Base-by-base conservation (phyloP, 2,888 invertebrate species). In the Epistrophe eligans region DNA sequence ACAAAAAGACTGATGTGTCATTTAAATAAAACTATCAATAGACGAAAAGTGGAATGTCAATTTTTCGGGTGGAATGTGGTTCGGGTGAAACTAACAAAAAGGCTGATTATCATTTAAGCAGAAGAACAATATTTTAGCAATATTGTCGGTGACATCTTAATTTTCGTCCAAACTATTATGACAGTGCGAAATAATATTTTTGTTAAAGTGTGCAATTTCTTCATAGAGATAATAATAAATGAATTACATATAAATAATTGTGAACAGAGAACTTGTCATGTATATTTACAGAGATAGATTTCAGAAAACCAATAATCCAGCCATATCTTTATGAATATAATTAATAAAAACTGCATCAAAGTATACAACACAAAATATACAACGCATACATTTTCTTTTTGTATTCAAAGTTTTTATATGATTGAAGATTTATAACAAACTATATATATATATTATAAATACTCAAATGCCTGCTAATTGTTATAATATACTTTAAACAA, bases 381-480 rank as follows among this genome's bases (percentile, higher is more conserved):
- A 77, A 57, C 58, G 57, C 64, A 57, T 57, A 83, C 70, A 84
- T 55, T 70, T 70, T 84, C 40, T 43, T 62, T 62, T 88, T 87
- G 88, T 89, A 88, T 89, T 89, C 84, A 88, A 89, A 89, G 84
- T 84, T 77, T 88, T 88, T 82, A 85, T 85, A 84, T 84, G 77
- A 81, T 88, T 80, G 88, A 88, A 88, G 74, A 81, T 88, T 85
- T 81, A 79, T 89, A 67, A 89, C 89, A 89, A 89, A 89, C 89
- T 85, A 85, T 88, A 88, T 79, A 87, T 77, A 85, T 79, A 71
- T 83, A 67, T 80, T 89, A 88, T 88, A 88, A 89, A 89, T 89
- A 89, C 84, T 89, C 88, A 88, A 88, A 89, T 88, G 89, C 87
- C 88, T 82, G 89, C 88, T 89, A 89, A 89, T 89, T 88, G 73